Evolutionary conservation across 2,888 invertebrate genomes (phyloP).

Genomic region (Pyralis farinalis): DNA sequence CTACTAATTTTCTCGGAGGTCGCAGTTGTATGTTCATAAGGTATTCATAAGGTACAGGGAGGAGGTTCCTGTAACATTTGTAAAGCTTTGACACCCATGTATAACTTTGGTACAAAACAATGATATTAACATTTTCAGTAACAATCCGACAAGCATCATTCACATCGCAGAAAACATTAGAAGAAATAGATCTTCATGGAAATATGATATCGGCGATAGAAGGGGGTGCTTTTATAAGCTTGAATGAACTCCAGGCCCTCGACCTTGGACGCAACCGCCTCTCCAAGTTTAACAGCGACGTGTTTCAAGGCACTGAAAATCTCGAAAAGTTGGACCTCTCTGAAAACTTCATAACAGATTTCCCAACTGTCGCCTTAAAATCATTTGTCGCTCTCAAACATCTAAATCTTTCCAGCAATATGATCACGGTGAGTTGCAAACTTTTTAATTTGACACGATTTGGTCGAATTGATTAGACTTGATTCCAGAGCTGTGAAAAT

Average conservation of each 20-base stretch:
- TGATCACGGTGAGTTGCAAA: conserved; percentile 85
- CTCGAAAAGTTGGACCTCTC: conserved; percentile 91
- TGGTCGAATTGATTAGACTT: conserved; percentile 1
- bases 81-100: too few species aligned
- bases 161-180: conserved; percentile 84
- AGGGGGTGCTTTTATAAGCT: conserved; percentile 86
- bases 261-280: conserved; percentile 90
- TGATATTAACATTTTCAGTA: conserved; percentile 62
- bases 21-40: too few species aligned
- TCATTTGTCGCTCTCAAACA: conserved; percentile 85
- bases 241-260: conserved; percentile 84
- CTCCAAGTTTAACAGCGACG: conserved; percentile 90
- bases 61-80: too few species aligned
- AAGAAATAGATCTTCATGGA: conserved; percentile 88
- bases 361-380: conserved; percentile 89
- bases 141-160: conserved; percentile 86
- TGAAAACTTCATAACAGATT: conserved; percentile 91
- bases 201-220: conserved; percentile 89
- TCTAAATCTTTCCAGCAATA: conserved; percentile 91
- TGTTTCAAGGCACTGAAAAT: conserved; percentile 88
- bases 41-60: too few species aligned
- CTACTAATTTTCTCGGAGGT: too few species aligned
- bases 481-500: conserved; percentile 7
- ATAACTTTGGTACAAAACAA: too few species aligned
- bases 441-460: conserved; percentile 15